A percentile compares a stretch with the other conserved stretches of the same genome.
Evolutionary conservation across 1,140 invertebrate genomes (phyloP).

Genomic region (Pseudomyrmex dendroicus): DNA sequence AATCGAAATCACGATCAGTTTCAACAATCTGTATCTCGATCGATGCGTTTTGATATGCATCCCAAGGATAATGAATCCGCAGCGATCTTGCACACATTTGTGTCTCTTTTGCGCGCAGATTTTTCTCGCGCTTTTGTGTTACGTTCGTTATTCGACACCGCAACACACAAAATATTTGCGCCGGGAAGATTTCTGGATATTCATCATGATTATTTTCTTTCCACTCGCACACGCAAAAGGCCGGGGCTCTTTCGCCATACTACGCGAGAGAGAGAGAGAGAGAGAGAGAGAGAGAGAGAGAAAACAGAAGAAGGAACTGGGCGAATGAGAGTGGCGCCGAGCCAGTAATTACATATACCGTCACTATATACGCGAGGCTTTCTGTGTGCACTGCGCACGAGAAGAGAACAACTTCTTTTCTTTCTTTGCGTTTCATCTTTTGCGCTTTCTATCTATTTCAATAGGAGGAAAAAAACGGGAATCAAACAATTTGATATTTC

Average conservation of each 20-base stretch:
- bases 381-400: not conserved
- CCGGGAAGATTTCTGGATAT: constrained; percentile 63
- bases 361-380: not conserved
- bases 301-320: constrained; percentile 30
- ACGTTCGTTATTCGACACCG: constrained; percentile 37
- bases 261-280: constrained; percentile 4
- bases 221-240: constrained; percentile 32
- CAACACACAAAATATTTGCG: constrained; percentile 37
- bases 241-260: constrained; percentile 36
- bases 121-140: constrained; percentile 17
- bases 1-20: constrained; percentile 14
- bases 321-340: constrained; percentile 2
- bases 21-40: not conserved
- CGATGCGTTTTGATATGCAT: not conserved
- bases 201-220: constrained; percentile 65
- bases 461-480: not conserved
- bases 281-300: constrained; percentile 12
- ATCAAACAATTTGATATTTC: constrained; percentile 24
- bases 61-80: not conserved
- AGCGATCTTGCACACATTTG: not conserved
- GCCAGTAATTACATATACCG: constrained; percentile 30
- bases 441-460: not conserved
- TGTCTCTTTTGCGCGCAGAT: constrained; percentile 22
- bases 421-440: not conserved
- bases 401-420: not conserved